These are phyloP conservation scores for Corythoichthys intestinalis DNA, from an alignment of 2,113 vertebrate species.

Conservation along the genomic window DNA sequence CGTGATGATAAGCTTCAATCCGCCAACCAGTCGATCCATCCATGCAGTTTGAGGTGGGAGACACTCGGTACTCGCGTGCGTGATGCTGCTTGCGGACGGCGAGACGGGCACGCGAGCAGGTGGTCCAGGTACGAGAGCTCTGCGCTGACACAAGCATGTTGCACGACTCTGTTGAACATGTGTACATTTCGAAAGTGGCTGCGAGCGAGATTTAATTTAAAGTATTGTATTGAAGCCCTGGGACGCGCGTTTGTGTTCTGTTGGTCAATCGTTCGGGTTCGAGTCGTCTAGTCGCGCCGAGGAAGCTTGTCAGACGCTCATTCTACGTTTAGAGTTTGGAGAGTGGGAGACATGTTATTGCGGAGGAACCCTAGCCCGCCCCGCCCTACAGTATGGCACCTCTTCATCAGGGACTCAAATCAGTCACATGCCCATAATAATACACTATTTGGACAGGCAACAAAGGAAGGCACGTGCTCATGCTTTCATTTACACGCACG, in stretches of 20 bases:
- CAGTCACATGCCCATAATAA: not conserved
- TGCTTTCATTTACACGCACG: not conserved
- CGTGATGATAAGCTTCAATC: not conserved
- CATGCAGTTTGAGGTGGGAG: not conserved
- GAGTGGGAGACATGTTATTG: not conserved
- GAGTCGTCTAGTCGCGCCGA: not conserved
- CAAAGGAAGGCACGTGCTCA: not conserved
- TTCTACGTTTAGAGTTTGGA: not conserved
- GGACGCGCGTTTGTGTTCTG: not conserved
- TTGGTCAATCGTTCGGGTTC: not conserved
- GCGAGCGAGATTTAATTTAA: not conserved
- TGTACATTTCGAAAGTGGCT: not conserved
- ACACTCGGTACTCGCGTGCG: not conserved
- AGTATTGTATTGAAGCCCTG: not conserved
- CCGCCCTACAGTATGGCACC: not conserved
- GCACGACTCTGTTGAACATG: not conserved
- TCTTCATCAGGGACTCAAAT: not conserved
- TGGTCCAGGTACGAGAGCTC: not conserved
- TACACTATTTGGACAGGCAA: not conserved
- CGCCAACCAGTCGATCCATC: not conserved
- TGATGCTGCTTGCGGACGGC: not conserved
- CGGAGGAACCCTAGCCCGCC: not conserved
- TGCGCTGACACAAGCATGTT: not conserved
- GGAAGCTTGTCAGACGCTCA: not conserved
- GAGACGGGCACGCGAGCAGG: not conserved